Conservation (phyloP, 2,113 vertebrate genomes). For the Bucco capensis region DNA sequence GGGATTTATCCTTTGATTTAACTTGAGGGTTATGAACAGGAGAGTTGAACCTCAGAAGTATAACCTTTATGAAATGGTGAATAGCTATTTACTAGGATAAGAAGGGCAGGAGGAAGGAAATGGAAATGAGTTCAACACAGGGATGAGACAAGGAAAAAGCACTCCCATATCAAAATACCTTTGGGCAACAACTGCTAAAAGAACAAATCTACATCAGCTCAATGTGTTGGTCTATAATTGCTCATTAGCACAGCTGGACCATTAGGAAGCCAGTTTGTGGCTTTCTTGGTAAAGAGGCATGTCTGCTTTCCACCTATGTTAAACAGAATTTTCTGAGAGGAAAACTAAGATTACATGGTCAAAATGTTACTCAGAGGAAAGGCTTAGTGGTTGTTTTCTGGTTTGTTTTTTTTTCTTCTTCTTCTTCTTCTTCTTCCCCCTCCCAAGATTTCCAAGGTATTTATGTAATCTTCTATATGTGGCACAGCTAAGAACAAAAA, state of each 20-base stretch:
- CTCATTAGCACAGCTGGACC: background rate
- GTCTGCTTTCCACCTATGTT: background rate
- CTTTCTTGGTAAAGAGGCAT: background rate
- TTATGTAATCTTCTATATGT: constrained; percentile 53
- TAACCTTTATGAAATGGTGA: background rate
- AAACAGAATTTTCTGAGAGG: background rate
- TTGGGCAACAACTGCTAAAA: background rate
- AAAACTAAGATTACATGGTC: background rate
- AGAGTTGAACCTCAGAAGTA: background rate
- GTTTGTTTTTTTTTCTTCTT: background rate
- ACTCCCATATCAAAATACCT: background rate
- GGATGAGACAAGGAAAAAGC: background rate
- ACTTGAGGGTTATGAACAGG: background rate
- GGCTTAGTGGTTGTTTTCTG: background rate
- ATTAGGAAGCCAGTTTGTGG: background rate
- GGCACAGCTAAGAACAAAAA: constrained; percentile 45
- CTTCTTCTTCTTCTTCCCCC: background rate
- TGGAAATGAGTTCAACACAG: background rate
- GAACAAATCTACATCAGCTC: background rate
- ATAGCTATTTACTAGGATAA: background rate
- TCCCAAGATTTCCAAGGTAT: constrained; percentile 11
- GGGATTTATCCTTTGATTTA: background rate
- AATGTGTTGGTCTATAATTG: background rate
- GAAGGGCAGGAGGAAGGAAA: background rate
- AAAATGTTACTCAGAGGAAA: background rate